These are phyloP conservation scores for Cantharis lateralis DNA, from an alignment of 2,888 invertebrate species.

Conservation along the genomic window DNA sequence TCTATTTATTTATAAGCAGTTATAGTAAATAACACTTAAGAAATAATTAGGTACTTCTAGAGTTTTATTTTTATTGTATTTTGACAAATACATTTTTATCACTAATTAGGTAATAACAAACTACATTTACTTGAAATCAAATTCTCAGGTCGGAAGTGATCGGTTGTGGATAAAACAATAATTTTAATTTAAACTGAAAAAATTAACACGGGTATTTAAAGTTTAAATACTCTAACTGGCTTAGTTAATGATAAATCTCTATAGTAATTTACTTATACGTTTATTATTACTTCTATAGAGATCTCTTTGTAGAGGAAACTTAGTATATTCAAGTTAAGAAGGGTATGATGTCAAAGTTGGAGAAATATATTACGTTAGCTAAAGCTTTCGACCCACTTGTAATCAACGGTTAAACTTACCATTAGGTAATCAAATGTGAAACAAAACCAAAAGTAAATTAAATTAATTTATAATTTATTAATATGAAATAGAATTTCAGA, in stretches of 20 bases:
- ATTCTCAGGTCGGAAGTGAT: no score
- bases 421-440: neutral
- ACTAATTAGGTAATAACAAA: no score
- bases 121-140: no score
- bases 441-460: neutral
- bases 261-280: neutral
- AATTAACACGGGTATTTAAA: no score
- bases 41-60: no score
- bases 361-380: neutral
- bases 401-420: neutral
- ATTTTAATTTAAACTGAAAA: no score
- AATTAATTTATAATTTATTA: neutral
- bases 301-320: neutral
- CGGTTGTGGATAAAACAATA: no score
- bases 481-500: no score
- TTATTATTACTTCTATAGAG: neutral
- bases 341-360: neutral
- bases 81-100: no score
- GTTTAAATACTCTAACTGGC: neutral
- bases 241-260: neutral
- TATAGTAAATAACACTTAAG: no score
- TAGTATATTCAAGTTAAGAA: neutral
- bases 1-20: no score
- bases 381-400: neutral
- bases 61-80: no score